Evolutionary conservation across 2,113 vertebrate species (phyloP).

Genomic region (Paradoxurus hermaphroditus): DNA sequence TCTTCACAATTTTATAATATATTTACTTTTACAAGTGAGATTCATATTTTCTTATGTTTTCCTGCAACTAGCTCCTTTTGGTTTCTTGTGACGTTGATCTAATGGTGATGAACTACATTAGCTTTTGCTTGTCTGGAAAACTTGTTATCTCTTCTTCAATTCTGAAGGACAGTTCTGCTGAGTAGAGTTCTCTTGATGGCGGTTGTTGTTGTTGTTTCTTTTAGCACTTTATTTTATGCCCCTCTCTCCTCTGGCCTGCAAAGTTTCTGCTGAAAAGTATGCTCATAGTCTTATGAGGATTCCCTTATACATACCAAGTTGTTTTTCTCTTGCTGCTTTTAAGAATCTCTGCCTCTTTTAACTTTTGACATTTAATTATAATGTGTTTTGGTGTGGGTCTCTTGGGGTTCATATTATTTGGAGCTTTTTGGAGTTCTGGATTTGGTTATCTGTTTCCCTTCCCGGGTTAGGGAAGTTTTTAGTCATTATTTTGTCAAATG

Average conservation of each 20-base stretch:
- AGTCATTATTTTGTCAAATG: not conserved
- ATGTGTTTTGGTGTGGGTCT: not conserved
- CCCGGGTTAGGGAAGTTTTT: not conserved
- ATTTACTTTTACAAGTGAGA: not conserved
- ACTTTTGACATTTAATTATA: not conserved
- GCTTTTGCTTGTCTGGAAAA: not conserved
- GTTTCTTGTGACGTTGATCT: not conserved
- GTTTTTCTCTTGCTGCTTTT: not conserved
- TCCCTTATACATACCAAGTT: not conserved
- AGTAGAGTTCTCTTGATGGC: not conserved
- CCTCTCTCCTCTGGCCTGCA: not conserved
- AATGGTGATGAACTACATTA: not conserved
- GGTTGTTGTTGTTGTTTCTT: not conserved
- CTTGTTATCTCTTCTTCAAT: not conserved
- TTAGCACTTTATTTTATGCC: not conserved
- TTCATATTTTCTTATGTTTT: not conserved
- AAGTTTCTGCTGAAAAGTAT: not conserved
- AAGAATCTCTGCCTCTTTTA: not conserved
- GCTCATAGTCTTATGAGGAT: not conserved
- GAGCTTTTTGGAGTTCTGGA: not conserved
- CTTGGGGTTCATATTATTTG: not conserved
- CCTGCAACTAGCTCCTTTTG: not conserved
- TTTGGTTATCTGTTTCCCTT: not conserved
- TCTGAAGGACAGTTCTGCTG: not conserved
- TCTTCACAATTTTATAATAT: not conserved